Evolutionary conservation across 2,797 vertebrate species (phyloP), one percentile per base, ranked within the genome.

Genomic region (Betta splendens): DNA sequence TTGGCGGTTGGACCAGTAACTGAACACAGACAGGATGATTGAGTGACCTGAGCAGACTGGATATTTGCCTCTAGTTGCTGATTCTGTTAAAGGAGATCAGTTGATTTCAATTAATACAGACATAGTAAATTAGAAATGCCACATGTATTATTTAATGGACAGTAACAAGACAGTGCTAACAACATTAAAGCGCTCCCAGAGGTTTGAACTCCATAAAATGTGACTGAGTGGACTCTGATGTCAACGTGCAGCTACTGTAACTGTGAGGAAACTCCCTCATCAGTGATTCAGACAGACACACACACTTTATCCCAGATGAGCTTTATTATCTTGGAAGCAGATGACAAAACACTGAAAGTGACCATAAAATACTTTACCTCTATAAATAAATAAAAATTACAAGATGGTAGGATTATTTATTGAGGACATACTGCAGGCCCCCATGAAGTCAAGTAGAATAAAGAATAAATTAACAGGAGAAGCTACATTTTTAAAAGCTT

Each of bases 321-420:
- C 58, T 81, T 80, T 84, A 84, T 81, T 79, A 51, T 48, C 36
- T 51, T 57, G 16, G 47, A 46, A 66, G 68, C 69, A 75, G 52
- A 66, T 54, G 62, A 75, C 54, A 73, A 66, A 85, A 77, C 83
- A 81, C 35, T 72, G 52, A 70, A 47, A 57, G 58, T 85, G 64
- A 62, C 72, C 76, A 79, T 63, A 60, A 66, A 63, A 83, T 71
- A 66, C 38, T 75, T 84, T 53, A 65, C 72, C 56, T 75, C 66
- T 85, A 77, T 68, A 86, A 90, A 91, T 90, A 88, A 86, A 89
- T 81, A 85, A 28, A 61, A 66, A 62, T 52, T 54, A 54, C 61
- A 51, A 77, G 58, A 72, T 56, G 55, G 47, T 44, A 40, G 16
- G 50, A 63, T 63, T 62, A 50, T 55, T 69, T 5, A 21, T 54